Evolutionary conservation across 2,888 invertebrate genomes (phyloP), one percentile per base, ranked within the genome.

Genomic region (Thecophora atra): DNA sequence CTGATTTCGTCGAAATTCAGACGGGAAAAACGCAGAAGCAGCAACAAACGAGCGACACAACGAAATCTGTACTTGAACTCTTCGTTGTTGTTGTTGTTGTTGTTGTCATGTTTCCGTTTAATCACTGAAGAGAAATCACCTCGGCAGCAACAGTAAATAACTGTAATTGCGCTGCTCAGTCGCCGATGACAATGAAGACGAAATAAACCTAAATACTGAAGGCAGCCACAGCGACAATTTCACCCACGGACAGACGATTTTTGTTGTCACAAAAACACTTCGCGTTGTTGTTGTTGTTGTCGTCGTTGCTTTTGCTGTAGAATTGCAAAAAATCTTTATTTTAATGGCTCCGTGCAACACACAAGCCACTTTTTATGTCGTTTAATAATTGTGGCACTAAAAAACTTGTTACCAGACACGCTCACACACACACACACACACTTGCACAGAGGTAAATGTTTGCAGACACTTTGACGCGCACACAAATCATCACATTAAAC

Each of bases 381-480:
- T 78, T 76, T 76, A 78, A 75, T 77, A 77, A 78, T 76, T 77
- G 74, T 75, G 76, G 73, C 77, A 77, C 77, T 77, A 74, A 76
- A 76, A n/a, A 54, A 54, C 54, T 19, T 21, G 21, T 11, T 11
- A 11, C 13, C 54, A n/a, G 30, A 63, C 24, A 19, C 37, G 42
- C 21, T 19, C 44, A 42, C 19, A 63, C 62, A 63, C 62, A 28
- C 30, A 62, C 37, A 60, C 60, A 15, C 30, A 62, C 15, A 30
- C 30, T 6, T 17, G n/a, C 17, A n/a, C 37, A 62, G 11, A 62
- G 63, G 19, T 13, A 42, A 21, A 19, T 63, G 19, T 19, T 63
- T n/a, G 19, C 21, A 63, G 63, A 42, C 44, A 63, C 19, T 42
- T 42, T 37, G 42, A 21, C 64, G 44, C 44, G 64, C 64, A 58